phyloP scores from a whole-genome alignment of 2,113 vertebrate genomes.

The Pteronura brasiliensis region DNA sequence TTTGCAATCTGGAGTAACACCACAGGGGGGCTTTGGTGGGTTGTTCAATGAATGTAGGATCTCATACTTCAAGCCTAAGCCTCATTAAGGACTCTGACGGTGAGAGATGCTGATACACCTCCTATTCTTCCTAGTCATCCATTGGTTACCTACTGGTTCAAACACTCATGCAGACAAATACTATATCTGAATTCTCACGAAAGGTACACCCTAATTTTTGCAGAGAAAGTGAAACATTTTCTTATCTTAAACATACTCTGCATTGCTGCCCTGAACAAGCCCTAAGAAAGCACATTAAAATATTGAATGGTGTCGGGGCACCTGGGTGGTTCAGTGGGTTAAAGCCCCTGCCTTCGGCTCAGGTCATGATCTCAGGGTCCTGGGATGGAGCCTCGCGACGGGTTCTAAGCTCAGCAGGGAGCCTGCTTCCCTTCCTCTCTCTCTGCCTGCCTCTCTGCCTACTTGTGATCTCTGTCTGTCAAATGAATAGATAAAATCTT shows the following conservation, averaged over 20 bases:
- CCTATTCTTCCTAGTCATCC: neutral
- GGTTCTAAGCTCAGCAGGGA: too few relatives aligned
- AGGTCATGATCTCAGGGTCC: too few relatives aligned
- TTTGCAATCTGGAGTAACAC: neutral
- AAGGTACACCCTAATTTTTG: neutral
- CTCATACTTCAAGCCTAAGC: neutral
- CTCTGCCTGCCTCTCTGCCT: too few relatives aligned
- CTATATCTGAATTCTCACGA: neutral
- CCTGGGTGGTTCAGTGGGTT: too few relatives aligned
- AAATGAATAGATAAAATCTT: too few relatives aligned
- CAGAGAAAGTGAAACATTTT: constrained; percentile 3
- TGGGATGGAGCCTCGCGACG: too few relatives aligned
- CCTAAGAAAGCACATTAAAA: neutral
- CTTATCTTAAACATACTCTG: neutral
- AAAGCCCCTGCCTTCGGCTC: too few relatives aligned
- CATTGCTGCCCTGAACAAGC: neutral
- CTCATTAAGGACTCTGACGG: neutral
- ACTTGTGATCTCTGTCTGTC: too few relatives aligned
- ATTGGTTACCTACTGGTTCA: neutral
- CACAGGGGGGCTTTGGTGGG: neutral
- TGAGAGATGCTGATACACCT: neutral
- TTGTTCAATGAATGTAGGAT: neutral
- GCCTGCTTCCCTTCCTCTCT: too few relatives aligned
- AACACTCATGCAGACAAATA: neutral
- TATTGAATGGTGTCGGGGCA: neutral